A percentile compares a stretch with the other conserved stretches of the same genome.
Conservation (phyloP, 2,797 vertebrate genomes). For the Dallia pectoralis region DNA sequence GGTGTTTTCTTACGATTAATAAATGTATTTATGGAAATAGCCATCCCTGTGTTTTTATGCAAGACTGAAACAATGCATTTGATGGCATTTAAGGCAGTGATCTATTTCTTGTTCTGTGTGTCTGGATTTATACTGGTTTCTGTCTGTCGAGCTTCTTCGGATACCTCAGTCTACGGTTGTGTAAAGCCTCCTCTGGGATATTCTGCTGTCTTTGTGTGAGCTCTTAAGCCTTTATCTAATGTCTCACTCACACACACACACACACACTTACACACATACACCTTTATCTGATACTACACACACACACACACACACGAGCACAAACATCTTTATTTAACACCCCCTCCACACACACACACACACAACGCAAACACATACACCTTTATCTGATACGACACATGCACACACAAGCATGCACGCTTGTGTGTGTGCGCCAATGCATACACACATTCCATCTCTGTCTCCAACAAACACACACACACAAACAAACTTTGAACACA, state of each 20-base stretch:
- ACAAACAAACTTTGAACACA: background rate
- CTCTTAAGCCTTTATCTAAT: slow-evolving; percentile 2
- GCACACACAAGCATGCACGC: background rate
- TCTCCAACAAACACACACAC: background rate
- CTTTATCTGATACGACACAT: background rate
- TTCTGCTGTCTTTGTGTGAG: background rate
- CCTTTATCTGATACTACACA: background rate
- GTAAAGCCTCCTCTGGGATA: background rate
- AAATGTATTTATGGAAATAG: background rate
- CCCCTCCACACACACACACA: background rate
- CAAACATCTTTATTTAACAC: no score
- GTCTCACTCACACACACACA: background rate
- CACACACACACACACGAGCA: background rate
- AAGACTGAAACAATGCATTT: background rate
- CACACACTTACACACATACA: background rate
- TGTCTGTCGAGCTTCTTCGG: background rate
- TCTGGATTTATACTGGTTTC: background rate
- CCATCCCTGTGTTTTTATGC: background rate
- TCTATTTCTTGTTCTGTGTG: background rate
- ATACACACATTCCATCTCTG: background rate
- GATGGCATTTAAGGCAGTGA: background rate
- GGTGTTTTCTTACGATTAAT: background rate
- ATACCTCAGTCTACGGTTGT: background rate
- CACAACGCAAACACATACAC: background rate
- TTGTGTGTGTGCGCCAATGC: background rate